Conservation (phyloP, 1,140 invertebrate species). For the Semibalanus balanoides region DNA sequence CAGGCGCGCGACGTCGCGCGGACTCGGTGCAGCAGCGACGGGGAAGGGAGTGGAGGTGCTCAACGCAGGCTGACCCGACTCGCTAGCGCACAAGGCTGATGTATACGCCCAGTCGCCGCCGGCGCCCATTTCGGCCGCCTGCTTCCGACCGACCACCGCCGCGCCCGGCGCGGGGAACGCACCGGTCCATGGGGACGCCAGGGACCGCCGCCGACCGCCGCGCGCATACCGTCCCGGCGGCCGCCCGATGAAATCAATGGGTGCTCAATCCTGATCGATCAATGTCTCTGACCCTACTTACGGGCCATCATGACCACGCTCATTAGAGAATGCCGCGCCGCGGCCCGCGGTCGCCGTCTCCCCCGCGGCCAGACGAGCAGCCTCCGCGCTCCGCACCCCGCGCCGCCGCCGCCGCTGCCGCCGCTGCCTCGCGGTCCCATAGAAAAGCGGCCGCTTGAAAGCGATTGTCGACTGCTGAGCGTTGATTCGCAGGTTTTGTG, state of each 20-base stretch:
- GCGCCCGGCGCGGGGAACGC: too few relatives aligned
- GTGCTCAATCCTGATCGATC: background rate
- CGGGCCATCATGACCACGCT: background rate
- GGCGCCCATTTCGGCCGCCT: too few relatives aligned
- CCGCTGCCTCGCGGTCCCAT: too few relatives aligned
- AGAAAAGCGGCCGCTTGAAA: background rate
- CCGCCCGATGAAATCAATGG: background rate
- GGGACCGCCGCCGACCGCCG: too few relatives aligned
- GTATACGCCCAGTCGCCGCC: background rate
- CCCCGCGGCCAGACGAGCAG: too few relatives aligned
- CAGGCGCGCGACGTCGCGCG: too few relatives aligned
- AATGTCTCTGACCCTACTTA: slow-evolving; percentile 2
- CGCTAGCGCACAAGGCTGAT: too few relatives aligned
- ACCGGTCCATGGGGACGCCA: background rate
- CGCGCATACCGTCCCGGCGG: background rate
- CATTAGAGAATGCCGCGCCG: background rate
- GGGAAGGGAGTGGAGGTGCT: background rate
- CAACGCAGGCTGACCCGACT: background rate
- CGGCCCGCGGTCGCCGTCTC: too few relatives aligned
- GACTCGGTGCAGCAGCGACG: too few relatives aligned
- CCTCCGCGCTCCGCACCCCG: too few relatives aligned
- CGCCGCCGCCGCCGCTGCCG: too few relatives aligned
- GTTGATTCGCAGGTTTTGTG: background rate
- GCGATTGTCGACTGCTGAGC: background rate
- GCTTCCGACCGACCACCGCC: too few relatives aligned